Evolutionary conservation across 64 coral and sea anemone genomes (phyloP).

Genomic region (Actinia tenebrosa): DNA sequence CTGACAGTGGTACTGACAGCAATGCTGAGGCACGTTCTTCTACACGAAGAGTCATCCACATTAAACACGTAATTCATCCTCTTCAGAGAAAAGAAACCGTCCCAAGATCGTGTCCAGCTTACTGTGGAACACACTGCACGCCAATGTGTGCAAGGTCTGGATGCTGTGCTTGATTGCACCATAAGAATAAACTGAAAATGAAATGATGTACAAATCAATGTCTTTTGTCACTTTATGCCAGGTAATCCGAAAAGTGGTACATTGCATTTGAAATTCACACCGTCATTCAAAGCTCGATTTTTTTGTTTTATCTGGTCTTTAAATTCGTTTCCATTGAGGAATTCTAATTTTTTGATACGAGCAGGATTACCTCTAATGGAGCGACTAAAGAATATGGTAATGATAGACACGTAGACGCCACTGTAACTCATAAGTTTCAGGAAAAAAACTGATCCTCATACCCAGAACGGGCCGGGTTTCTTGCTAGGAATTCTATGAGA

Average conservation of each 20-base stretch:
- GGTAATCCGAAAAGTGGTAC: background rate
- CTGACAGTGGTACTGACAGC: background rate
- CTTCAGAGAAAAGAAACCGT: constrained; percentile 6
- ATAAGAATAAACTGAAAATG: background rate
- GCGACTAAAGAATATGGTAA: background rate
- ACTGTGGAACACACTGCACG: constrained; percentile 70
- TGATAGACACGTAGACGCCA: background rate
- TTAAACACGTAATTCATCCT: constrained; percentile 68
- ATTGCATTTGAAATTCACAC: too few relatives aligned
- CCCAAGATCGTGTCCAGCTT: constrained; percentile 47
- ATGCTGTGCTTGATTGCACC: constrained; percentile 37
- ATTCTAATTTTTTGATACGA: background rate
- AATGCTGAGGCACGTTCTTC: constrained; percentile 58
- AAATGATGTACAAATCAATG: background rate
- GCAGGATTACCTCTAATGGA: background rate
- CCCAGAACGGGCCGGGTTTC: too few relatives aligned
- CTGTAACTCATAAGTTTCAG: too few relatives aligned
- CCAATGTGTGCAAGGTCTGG: constrained; percentile 72
- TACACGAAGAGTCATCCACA: constrained; percentile 70
- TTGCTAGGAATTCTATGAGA: too few relatives aligned
- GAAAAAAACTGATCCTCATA: too few relatives aligned
- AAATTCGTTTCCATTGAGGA: too few relatives aligned
- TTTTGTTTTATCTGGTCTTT: too few relatives aligned
- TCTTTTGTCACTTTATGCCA: background rate
- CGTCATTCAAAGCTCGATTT: too few relatives aligned